These are phyloP conservation scores for Caenorhabditis virilis DNA, from an alignment of 2,888 invertebrate species.

Conservation along the genomic window DNA sequence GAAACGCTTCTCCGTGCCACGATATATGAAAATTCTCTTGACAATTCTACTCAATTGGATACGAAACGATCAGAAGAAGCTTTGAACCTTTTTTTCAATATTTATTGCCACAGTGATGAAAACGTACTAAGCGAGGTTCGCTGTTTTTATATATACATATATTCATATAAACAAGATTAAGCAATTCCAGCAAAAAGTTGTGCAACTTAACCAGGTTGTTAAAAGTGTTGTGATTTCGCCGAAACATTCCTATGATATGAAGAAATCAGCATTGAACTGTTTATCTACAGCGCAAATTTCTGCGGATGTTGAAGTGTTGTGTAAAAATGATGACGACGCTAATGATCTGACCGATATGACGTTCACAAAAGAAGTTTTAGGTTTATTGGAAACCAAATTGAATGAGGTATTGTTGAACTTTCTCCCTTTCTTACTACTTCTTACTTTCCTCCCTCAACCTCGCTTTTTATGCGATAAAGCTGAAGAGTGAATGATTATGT, in stretches of 20 bases:
- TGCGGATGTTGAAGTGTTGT: background rate
- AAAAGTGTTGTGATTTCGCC: background rate
- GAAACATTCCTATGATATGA: background rate
- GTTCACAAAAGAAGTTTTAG: slow-evolving; percentile 45
- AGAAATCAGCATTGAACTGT: slow-evolving; percentile 14
- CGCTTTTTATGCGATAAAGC: too few species aligned
- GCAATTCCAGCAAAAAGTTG: background rate
- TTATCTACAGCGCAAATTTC: slow-evolving; percentile 13
- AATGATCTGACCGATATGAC: slow-evolving; percentile 47
- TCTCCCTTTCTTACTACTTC: too few species aligned
- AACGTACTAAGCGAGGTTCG: slow-evolving; percentile 4
- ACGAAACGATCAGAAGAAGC: slow-evolving; percentile 30
- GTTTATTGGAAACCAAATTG: slow-evolving; percentile 41
- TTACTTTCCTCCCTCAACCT: too few species aligned
- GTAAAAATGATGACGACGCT: background rate
- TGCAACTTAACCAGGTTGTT: background rate
- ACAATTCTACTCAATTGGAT: too few species aligned
- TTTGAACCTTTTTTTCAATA: slow-evolving; percentile 58
- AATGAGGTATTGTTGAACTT: too few species aligned
- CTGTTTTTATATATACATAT: background rate
- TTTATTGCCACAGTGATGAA: slow-evolving; percentile 45
- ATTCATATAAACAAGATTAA: background rate
- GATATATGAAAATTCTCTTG: too few species aligned
- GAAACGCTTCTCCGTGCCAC: too few species aligned
- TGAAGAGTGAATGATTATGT: too few species aligned